A percentile compares a stretch with the other conserved stretches of the same genome.
These are phyloP conservation scores for Protonemura montana DNA, from an alignment of 2,888 invertebrate genomes.

Conservation along the genomic window DNA sequence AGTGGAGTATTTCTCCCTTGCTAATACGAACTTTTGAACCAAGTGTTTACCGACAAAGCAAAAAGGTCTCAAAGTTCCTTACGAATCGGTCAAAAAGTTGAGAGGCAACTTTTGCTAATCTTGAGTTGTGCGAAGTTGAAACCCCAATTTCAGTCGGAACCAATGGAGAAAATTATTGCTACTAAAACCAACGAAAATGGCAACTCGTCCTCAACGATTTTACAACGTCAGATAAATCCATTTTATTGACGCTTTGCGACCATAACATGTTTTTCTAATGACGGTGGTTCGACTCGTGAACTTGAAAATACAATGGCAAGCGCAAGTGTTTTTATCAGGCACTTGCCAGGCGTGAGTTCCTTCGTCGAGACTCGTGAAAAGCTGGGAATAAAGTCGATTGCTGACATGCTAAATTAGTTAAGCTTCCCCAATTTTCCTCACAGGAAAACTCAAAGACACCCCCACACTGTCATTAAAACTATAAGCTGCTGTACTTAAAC, in stretches of 20 bases:
- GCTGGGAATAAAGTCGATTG: not conserved
- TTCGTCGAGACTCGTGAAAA: not conserved
- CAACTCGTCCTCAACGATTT: not conserved
- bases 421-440: not conserved
- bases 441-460: not conserved
- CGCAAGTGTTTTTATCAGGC: not conserved
- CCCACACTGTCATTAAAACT: not conserved
- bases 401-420: not conserved
- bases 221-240: not conserved
- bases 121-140: not conserved
- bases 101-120: not conserved
- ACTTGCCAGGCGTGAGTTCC: not conserved
- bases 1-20: not conserved
- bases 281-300: not conserved
- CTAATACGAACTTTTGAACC: not conserved
- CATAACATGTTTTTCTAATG: not conserved
- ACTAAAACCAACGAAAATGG: not conserved
- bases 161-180: not conserved
- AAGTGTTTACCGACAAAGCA: not conserved
- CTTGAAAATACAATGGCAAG: not conserved
- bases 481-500: not conserved
- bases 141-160: not conserved
- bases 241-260: conserved; percentile 3
- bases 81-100: not conserved
- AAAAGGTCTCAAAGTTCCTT: not conserved